phyloP scores from a whole-genome alignment of 2,888 invertebrate species.

The Brachypterus glaber region DNA sequence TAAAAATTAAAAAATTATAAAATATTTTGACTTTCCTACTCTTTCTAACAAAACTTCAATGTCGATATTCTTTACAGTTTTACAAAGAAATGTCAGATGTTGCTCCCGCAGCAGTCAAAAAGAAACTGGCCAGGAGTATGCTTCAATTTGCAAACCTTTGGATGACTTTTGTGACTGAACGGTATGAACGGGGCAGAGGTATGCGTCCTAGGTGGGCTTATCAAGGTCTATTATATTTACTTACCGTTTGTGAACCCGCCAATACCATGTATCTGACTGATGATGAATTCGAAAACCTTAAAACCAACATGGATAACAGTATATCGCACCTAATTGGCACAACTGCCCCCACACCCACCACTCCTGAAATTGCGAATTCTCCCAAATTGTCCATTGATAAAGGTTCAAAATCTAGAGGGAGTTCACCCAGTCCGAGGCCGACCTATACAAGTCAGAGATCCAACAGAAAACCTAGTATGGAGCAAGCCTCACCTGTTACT shows the following conservation, averaged over 20 bases:
- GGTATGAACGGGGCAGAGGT: slow-evolving; percentile 70
- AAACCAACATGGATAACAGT: slow-evolving; percentile 72
- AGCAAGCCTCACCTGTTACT: slow-evolving; percentile 29
- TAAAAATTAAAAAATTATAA: no score
- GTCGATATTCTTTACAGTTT: slow-evolving; percentile 39
- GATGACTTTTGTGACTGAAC: slow-evolving; percentile 80
- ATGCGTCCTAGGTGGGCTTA: slow-evolving; percentile 79
- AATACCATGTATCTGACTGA: slow-evolving; percentile 69
- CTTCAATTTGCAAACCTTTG: slow-evolving; percentile 69
- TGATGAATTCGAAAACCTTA: slow-evolving; percentile 70
- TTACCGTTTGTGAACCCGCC: slow-evolving; percentile 74
- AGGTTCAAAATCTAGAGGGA: slow-evolving; percentile 34
- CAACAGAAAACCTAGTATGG: slow-evolving; percentile 34
- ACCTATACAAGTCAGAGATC: slow-evolving; percentile 37
- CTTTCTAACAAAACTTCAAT: neutral
- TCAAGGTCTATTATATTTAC: slow-evolving; percentile 80
- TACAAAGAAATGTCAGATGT: slow-evolving; percentile 65
- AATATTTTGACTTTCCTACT: neutral
- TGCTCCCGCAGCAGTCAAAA: slow-evolving; percentile 40
- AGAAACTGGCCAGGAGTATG: slow-evolving; percentile 49
- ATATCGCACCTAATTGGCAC: slow-evolving; percentile 76
- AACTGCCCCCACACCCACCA: slow-evolving; percentile 36
- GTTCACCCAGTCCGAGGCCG: slow-evolving; percentile 37
- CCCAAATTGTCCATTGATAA: slow-evolving; percentile 30
- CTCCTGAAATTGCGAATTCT: no score